phyloP scores from a whole-genome alignment of 2,113 vertebrate species.

The Cervus canadensis region DNA sequence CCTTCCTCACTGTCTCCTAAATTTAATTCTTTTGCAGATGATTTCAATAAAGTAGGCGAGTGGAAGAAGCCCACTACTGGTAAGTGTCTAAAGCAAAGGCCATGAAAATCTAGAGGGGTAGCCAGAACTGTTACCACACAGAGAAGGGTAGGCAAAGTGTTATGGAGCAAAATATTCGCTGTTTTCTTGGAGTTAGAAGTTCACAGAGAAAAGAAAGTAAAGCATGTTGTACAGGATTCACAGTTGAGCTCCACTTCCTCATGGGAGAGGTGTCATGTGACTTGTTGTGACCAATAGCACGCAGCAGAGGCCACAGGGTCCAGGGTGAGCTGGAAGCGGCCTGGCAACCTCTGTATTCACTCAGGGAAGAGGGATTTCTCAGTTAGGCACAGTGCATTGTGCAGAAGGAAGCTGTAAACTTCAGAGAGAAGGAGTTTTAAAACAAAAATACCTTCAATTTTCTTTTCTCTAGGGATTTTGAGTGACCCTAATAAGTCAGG shows the following conservation, averaged over 20 bases:
- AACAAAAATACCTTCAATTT: background rate
- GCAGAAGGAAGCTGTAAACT: background rate
- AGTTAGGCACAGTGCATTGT: accelerated
- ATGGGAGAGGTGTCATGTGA: background rate
- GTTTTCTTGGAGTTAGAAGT: background rate
- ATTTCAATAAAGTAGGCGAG: background rate
- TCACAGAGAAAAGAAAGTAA: background rate
- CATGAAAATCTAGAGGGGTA: background rate
- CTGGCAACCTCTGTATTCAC: background rate
- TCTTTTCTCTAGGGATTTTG: background rate
- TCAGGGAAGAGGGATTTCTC: background rate
- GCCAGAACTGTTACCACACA: background rate
- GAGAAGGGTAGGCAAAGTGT: background rate
- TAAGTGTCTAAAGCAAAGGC: background rate
- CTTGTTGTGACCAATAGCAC: background rate
- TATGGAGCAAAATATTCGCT: background rate
- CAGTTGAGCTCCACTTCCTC: background rate
- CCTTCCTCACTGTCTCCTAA: background rate
- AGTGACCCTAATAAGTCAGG: background rate
- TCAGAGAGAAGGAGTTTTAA: background rate
- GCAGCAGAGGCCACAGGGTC: background rate
- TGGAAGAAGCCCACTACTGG: background rate
- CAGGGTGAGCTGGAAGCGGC: background rate
- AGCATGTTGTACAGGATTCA: background rate
- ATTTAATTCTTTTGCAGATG: background rate